Conservation (phyloP, 2,797 vertebrate genomes). For the Poecile montanus region DNA sequence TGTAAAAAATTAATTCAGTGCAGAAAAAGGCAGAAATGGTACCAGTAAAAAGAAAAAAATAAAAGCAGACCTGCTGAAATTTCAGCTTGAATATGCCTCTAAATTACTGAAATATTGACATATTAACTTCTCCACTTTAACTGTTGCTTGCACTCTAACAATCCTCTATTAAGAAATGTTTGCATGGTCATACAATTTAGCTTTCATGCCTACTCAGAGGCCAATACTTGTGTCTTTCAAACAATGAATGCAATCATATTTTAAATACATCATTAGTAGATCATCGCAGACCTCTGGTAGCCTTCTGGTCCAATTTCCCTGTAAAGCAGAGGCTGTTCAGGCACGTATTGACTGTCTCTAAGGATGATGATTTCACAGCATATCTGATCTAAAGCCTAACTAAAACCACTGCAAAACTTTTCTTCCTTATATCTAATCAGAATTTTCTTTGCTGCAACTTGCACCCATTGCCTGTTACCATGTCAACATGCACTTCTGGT, state of each 20-base stretch:
- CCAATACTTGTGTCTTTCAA: background rate
- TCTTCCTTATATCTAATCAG: background rate
- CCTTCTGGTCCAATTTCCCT: background rate
- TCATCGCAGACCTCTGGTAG: background rate
- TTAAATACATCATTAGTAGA: background rate
- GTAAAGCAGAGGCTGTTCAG: background rate
- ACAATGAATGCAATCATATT: background rate
- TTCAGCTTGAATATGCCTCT: background rate
- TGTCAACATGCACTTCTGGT: background rate
- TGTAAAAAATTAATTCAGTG: constrained; percentile 52
- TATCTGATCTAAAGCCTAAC: background rate
- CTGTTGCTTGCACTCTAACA: background rate
- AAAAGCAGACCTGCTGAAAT: constrained; percentile 36
- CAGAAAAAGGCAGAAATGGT: constrained; percentile 45
- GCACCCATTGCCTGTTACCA: background rate
- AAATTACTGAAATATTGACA: constrained; percentile 21
- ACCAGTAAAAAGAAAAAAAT: constrained; percentile 52
- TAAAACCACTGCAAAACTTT: background rate
- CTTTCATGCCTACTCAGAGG: background rate
- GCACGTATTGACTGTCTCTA: accelerated
- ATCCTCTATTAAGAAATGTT: background rate
- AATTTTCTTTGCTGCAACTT: background rate
- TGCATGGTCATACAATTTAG: background rate
- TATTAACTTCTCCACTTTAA: background rate
- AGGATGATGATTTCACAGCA: background rate